A percentile compares a stretch with the other conserved stretches of the same genome.
Conservation (phyloP, 2,113 vertebrate genomes). For the Leuciscus idus region DNA sequence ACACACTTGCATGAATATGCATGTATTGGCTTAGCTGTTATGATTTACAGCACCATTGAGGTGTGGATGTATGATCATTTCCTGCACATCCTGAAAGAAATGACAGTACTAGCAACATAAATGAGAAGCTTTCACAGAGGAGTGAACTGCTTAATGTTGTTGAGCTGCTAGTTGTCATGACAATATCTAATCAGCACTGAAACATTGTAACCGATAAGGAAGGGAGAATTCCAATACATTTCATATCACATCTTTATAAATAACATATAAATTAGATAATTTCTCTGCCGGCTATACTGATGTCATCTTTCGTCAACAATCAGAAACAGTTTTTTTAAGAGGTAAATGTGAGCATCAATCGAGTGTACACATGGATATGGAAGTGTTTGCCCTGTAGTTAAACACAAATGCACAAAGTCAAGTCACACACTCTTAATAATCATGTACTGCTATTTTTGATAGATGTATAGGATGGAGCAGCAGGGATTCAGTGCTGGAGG, state of each 20-base stretch:
- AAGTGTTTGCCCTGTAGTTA: slow-evolving; percentile 11
- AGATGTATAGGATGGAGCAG: neutral
- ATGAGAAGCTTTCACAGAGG: slow-evolving; percentile 45
- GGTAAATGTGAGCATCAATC: slow-evolving; percentile 47
- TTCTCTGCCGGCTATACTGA: neutral
- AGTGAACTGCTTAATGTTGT: slow-evolving; percentile 22
- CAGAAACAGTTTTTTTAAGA: slow-evolving; percentile 8
- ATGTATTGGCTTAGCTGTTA: neutral
- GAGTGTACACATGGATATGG: neutral
- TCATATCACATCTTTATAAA: slow-evolving; percentile 3
- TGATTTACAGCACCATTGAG: slow-evolving; percentile 30
- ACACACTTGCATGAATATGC: neutral
- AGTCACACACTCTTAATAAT: neutral
- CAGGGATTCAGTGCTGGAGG: neutral
- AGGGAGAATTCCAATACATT: slow-evolving; percentile 16
- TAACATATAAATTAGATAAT: neutral
- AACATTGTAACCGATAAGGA: slow-evolving; percentile 40
- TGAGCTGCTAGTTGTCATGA: slow-evolving; percentile 34
- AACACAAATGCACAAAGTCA: neutral
- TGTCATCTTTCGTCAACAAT: slow-evolving; percentile 5
- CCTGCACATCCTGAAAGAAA: slow-evolving; percentile 15
- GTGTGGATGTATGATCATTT: slow-evolving; percentile 29
- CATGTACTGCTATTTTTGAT: neutral
- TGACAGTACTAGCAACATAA: slow-evolving; percentile 39
- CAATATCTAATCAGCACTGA: slow-evolving; percentile 29